A percentile compares a stretch with the other conserved stretches of the same genome.
These are phyloP conservation scores for Garra rufa DNA, from an alignment of 2,113 vertebrate genomes.

Conservation along the genomic window DNA sequence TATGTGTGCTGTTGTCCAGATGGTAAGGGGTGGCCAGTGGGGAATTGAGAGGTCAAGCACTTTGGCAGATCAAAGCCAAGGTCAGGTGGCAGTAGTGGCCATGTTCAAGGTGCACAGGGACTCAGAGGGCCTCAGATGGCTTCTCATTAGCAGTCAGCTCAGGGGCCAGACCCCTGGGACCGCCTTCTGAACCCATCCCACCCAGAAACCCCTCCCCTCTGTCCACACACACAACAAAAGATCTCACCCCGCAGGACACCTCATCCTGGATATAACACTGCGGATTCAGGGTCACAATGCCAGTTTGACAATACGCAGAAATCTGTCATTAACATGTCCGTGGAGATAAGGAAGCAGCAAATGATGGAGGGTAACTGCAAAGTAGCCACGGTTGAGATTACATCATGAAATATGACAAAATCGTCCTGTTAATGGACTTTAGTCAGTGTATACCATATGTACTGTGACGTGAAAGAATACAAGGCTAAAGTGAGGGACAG, in stretches of 20 bases:
- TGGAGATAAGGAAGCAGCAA: conserved; percentile 30
- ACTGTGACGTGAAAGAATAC: neutral
- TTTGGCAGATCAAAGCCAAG: conserved; percentile 83
- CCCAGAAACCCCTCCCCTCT: conserved; percentile 57
- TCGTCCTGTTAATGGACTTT: neutral
- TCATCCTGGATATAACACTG: conserved; percentile 42
- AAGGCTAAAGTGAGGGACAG: neutral
- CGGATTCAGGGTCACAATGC: conserved; percentile 40
- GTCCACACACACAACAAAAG: conserved; percentile 57
- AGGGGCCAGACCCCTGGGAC: conserved; percentile 57
- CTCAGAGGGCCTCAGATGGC: conserved; percentile 74
- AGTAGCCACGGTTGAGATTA: neutral
- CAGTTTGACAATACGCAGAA: conserved; percentile 49
- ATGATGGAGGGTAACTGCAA: neutral
- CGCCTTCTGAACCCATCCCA: conserved; percentile 49
- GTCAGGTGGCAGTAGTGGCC: conserved; percentile 79
- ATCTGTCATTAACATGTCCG: conserved; percentile 49
- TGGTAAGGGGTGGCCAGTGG: conserved; percentile 68
- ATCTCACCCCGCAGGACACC: conserved; percentile 42
- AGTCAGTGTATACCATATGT: neutral
- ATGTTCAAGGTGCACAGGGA: conserved; percentile 80
- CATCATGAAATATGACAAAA: conserved; percentile 19
- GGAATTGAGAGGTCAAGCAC: conserved; percentile 76
- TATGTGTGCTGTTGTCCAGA: conserved; percentile 69
- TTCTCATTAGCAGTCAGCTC: conserved; percentile 77